Percentiles rank a stretch among this genome's conserved stretches.
Conservation (phyloP, 2,797 vertebrate genomes). For the Euphonia xanthogaster region DNA sequence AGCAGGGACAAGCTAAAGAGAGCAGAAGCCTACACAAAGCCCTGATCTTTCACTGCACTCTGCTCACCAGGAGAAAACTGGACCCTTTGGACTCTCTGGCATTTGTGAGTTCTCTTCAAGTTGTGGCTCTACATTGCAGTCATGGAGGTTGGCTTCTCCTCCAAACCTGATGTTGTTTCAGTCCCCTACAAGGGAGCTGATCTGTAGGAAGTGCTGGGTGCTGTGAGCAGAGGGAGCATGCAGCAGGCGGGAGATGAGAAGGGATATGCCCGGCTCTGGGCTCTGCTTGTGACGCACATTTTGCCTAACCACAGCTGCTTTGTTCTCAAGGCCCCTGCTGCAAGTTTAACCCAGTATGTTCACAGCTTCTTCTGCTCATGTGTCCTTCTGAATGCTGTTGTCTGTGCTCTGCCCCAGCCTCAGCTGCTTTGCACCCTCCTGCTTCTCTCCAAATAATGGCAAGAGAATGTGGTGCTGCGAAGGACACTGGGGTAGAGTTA, state of each 20-base stretch:
- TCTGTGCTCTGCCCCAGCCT: background rate
- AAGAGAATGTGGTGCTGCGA: background rate
- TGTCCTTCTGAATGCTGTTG: background rate
- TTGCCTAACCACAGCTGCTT: background rate
- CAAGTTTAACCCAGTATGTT: background rate
- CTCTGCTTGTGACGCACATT: background rate
- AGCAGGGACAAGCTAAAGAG: background rate
- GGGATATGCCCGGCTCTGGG: fast-evolving
- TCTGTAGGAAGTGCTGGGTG: background rate
- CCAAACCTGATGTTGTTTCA: background rate
- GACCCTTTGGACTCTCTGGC: background rate
- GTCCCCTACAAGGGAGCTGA: background rate
- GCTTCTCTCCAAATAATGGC: background rate
- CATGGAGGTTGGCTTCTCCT: background rate
- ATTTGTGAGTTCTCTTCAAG: background rate
- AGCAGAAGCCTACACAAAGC: background rate
- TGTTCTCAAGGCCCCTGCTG: background rate
- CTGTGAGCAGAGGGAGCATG: fast-evolving
- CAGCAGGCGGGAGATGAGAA: background rate
- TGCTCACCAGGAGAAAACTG: background rate
- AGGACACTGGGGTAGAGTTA: background rate
- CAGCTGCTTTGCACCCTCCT: background rate
- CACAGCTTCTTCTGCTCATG: background rate
- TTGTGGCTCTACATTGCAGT: background rate
- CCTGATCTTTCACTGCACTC: background rate